Conservation (phyloP, 2,113 vertebrate species). For the Pungitius pungitius region DNA sequence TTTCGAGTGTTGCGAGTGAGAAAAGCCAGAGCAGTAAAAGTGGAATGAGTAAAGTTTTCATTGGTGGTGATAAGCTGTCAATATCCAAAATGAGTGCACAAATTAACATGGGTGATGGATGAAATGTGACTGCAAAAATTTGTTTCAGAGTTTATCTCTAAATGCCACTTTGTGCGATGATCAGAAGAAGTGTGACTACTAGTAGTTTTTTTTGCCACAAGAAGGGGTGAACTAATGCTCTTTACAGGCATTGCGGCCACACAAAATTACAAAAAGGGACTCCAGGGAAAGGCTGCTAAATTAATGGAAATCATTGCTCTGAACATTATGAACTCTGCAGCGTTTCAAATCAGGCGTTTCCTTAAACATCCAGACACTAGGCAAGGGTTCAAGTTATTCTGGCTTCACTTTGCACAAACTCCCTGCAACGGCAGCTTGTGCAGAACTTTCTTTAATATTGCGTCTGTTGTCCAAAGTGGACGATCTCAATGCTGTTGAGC, state of each 20-base stretch:
- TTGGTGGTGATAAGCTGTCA: conserved; percentile 6
- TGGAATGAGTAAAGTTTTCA: conserved; percentile 2
- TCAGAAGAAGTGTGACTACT: background rate
- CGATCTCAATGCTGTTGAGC: background rate
- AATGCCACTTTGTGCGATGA: background rate
- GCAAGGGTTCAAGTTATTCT: background rate
- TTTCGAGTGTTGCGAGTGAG: conserved; percentile 11
- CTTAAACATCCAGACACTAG: background rate
- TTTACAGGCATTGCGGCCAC: conserved; percentile 25
- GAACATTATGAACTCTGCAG: background rate
- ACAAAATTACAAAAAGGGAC: background rate
- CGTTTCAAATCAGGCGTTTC: background rate
- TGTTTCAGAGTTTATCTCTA: conserved; percentile 24
- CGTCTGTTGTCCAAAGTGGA: background rate
- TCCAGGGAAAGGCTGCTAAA: background rate
- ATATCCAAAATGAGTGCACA: background rate
- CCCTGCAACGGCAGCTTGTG: background rate
- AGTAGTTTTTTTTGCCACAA: background rate
- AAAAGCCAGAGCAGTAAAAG: background rate
- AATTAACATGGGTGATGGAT: conserved; percentile 14
- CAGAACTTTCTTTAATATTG: background rate
- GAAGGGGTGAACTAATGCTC: background rate
- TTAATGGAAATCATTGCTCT: background rate
- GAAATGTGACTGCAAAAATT: conserved; percentile 26
- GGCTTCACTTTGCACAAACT: background rate